These are phyloP conservation scores for Adineta ricciae DNA, from an alignment of 2,888 invertebrate genomes.

Conservation along the genomic window DNA sequence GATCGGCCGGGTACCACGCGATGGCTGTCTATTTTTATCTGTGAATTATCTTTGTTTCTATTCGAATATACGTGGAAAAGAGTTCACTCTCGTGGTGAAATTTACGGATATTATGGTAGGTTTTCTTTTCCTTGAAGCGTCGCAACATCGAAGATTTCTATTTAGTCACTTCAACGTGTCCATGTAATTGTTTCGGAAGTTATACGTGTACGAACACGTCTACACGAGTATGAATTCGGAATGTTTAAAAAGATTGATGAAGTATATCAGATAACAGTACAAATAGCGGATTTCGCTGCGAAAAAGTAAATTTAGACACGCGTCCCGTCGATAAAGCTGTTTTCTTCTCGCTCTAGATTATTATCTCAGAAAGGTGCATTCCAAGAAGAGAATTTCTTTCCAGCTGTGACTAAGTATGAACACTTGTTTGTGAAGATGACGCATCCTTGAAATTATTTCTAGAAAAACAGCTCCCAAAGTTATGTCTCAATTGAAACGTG, in stretches of 20 bases:
- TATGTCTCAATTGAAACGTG: slow-evolving; percentile 79
- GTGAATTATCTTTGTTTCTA: slow-evolving; percentile 90
- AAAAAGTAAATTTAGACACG: slow-evolving; percentile 55
- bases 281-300: slow-evolving; percentile 89
- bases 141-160: slow-evolving; percentile 30
- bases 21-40: slow-evolving; percentile 92
- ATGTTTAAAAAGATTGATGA: slow-evolving; percentile 78
- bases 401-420: not conserved
- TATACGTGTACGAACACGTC: slow-evolving; percentile 72
- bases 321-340: not conserved
- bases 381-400: not conserved
- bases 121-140: slow-evolving; percentile 33
- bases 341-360: not conserved
- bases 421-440: not conserved
- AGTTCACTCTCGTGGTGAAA: slow-evolving; percentile 73
- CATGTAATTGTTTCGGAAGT: slow-evolving; percentile 67
- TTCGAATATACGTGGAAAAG: slow-evolving; percentile 79
- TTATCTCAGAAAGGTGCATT: slow-evolving; percentile 31
- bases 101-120: slow-evolving; percentile 74
- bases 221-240: slow-evolving; percentile 74
- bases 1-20: slow-evolving; percentile 81
- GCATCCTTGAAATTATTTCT: not conserved
- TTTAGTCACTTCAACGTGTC: slow-evolving; percentile 48
- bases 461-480: slow-evolving; percentile 59
- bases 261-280: slow-evolving; percentile 81